These are phyloP conservation scores for Notiomystis cincta DNA, from an alignment of 2,113 vertebrate species.

Conservation along the genomic window DNA sequence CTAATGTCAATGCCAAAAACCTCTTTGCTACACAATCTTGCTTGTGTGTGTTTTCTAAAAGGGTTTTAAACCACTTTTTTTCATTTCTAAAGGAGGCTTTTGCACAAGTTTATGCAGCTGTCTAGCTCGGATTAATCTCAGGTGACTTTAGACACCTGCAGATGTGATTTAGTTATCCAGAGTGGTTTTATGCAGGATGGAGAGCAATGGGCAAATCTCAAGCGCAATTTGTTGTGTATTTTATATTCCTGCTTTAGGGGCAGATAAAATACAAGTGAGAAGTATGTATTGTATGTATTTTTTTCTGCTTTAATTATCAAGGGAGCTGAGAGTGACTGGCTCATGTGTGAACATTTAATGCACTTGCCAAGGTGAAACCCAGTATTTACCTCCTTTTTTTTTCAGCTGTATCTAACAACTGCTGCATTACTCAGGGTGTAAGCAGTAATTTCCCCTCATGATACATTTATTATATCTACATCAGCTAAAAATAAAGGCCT, in stretches of 20 bases:
- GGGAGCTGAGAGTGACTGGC: not conserved
- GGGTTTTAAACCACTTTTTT: not conserved
- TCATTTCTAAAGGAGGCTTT: not conserved
- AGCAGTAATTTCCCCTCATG: not conserved
- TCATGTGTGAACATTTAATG: not conserved
- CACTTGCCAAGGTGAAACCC: not conserved
- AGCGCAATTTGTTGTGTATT: not conserved
- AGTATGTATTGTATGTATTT: not conserved
- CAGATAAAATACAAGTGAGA: not conserved
- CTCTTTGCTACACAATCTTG: not conserved
- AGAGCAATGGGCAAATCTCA: not conserved
- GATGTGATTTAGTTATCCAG: not conserved
- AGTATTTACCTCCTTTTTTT: not conserved
- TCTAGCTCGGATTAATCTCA: not conserved
- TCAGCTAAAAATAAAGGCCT: not conserved
- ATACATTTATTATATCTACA: not conserved
- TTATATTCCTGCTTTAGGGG: not conserved
- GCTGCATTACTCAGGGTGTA: not conserved
- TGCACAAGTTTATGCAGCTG: not conserved
- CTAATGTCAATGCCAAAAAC: not conserved
- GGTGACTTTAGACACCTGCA: not conserved
- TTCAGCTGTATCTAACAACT: not conserved
- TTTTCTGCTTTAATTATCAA: not conserved
- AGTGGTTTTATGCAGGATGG: not conserved
- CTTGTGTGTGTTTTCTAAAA: not conserved